These are phyloP conservation scores for Apantesis nais DNA, from an alignment of 2,888 invertebrate genomes.

Conservation along the genomic window DNA sequence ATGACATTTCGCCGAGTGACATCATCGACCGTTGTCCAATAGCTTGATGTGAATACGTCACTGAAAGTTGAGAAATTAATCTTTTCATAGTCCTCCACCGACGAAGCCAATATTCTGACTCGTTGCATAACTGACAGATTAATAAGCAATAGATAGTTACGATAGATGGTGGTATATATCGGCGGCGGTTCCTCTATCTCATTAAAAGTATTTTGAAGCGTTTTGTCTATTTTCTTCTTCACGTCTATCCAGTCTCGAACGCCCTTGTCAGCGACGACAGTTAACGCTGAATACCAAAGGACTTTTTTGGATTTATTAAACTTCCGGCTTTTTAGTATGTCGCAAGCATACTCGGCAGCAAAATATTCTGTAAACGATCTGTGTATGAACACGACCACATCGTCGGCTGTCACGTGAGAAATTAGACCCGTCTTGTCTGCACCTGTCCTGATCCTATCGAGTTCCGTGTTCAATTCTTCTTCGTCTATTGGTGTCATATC, in stretches of 20 bases:
- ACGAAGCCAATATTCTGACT: background rate
- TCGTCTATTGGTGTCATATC: conserved; percentile 10
- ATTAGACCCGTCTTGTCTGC: conserved; percentile 15
- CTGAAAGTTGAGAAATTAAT: background rate
- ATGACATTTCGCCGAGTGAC: background rate
- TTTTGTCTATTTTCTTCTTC: background rate
- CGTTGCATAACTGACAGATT: background rate
- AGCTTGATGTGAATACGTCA: background rate
- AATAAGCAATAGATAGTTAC: background rate
- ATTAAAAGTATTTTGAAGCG: background rate
- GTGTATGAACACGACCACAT: conserved; percentile 12
- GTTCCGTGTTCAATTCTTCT: background rate
- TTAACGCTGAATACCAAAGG: background rate
- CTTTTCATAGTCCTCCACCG: background rate
- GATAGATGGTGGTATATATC: background rate
- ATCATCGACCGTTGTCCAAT: background rate
- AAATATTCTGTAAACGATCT: conserved; percentile 16
- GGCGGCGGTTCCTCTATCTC: background rate
- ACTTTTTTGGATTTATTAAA: background rate
- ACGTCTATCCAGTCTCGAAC: background rate
- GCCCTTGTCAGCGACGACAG: background rate
- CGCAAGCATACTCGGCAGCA: conserved; percentile 5
- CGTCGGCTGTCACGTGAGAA: background rate
- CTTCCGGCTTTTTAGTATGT: conserved; percentile 8
- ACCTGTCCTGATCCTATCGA: conserved; percentile 1